Evolutionary conservation across 1,140 invertebrate genomes (phyloP), one percentile per base, ranked within the genome.

Genomic region (Tetranychus urticae): DNA sequence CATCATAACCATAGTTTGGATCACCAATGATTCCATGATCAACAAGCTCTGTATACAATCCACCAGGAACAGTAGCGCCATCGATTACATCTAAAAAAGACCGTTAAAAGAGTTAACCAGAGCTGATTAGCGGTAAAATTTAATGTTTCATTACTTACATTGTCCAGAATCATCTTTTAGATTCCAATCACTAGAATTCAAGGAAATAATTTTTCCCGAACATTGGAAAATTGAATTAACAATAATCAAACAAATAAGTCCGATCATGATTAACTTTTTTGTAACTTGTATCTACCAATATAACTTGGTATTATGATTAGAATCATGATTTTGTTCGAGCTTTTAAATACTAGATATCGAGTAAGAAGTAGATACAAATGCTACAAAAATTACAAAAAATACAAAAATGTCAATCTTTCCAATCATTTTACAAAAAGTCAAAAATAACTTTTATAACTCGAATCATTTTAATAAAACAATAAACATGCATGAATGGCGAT

Each of bases 1-100:
- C 89, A 71, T 92, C 91, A 62, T 78, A 80, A 5, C 79, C 76
- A 60, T 89, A 80, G 23, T 86, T 74, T 71, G 88, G 80, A 48
- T 77, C 72, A 35, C 77, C 73, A n/a, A 90, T 79, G 8, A 78
- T 64, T 1, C 76, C 74, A 5, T 74, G 74, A 0, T 72, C 72
- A 37, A 74, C 72, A 23, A 93, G 75, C 71, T 88, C 88, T 0
- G 82, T 80, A 69, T 88, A 92, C 63, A 93, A 80, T 12, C 86
- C 86, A 12, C 88, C 86, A 12, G 90, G 90, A 2, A 93, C 82
- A 34, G 60, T 58, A 8, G 66, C 69, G 5, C 39, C 31, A 14
- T 64, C 60, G 4, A 8, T 42, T 34, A 67, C 61, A 50, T 47
- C 60, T 61, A 3, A 55, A 2, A 31, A 10, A 55, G 12, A 23